Percentiles rank a stretch among this genome's conserved stretches.
phyloP scores from a whole-genome alignment of 2,888 invertebrate genomes.

The Apamea monoglypha region DNA sequence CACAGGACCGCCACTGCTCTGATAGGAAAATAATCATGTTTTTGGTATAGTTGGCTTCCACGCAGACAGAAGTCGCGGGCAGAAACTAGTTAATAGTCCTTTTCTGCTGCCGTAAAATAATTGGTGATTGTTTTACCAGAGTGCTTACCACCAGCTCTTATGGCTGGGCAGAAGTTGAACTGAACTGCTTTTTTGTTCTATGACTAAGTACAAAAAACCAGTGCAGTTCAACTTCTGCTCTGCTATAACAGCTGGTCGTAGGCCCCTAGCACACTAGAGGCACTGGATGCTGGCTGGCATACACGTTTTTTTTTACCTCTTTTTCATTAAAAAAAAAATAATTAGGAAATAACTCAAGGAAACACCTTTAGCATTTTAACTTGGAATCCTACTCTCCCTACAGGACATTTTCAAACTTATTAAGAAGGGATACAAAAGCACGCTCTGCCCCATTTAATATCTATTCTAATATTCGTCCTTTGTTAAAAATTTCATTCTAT shows the following conservation, averaged over 20 bases:
- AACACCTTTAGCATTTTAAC: slow-evolving; percentile 23
- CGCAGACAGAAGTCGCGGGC: not conserved
- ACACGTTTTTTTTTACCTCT: too few species aligned
- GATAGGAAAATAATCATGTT: too few species aligned
- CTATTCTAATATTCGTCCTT: slow-evolving; percentile 49
- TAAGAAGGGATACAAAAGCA: slow-evolving; percentile 43
- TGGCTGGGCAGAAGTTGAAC: too few species aligned
- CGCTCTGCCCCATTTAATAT: slow-evolving; percentile 39
- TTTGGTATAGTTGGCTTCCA: not conserved
- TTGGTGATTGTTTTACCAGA: not conserved
- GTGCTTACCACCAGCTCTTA: too few species aligned
- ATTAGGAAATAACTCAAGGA: too few species aligned
- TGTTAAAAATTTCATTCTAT: slow-evolving; percentile 54
- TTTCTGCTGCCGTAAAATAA: not conserved
- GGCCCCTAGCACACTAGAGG: not conserved
- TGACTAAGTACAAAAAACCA: too few species aligned
- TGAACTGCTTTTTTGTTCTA: too few species aligned
- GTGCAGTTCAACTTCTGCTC: too few species aligned
- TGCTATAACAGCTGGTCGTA: too few species aligned
- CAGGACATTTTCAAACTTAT: slow-evolving; percentile 26
- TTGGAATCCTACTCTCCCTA: slow-evolving; percentile 1
- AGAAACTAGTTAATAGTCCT: not conserved
- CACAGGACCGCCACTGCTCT: too few species aligned
- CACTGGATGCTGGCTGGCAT: not conserved
- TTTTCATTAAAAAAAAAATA: not conserved